phyloP scores from a whole-genome alignment of 2,888 invertebrate genomes.

The Napeogenes inachia region DNA sequence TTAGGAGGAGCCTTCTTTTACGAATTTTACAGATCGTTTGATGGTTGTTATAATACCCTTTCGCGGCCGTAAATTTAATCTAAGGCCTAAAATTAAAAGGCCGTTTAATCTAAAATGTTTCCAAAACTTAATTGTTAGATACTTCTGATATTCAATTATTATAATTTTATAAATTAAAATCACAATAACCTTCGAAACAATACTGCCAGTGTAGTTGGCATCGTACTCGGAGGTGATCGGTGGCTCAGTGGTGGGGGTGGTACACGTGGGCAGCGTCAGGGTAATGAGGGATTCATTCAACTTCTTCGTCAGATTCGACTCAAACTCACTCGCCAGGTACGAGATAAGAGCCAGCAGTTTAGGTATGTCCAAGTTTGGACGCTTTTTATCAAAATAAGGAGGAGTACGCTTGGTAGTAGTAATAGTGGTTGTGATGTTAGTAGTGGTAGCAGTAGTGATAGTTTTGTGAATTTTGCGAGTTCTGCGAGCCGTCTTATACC shows the following conservation, averaged over 20 bases:
- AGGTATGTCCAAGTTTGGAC: constrained; percentile 37
- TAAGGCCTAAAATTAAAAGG: too few species aligned
- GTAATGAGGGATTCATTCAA: constrained; percentile 42
- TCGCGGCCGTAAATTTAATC: too few species aligned
- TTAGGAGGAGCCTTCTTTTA: too few species aligned
- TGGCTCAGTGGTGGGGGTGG: constrained; percentile 25
- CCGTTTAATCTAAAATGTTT: too few species aligned
- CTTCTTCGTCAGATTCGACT: constrained; percentile 42
- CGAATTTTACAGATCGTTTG: too few species aligned
- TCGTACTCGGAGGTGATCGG: constrained; percentile 31
- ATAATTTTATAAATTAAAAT: neutral
- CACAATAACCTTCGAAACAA: constrained; percentile 43
- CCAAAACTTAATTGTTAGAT: too few species aligned
- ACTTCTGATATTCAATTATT: too few species aligned
- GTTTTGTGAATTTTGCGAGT: too few species aligned
- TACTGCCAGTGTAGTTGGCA: constrained; percentile 35
- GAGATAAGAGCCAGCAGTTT: constrained; percentile 41
- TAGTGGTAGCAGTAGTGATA: neutral
- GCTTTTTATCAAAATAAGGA: constrained; percentile 2
- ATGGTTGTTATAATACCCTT: too few species aligned
- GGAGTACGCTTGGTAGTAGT: neutral
- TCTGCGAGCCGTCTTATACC: too few species aligned
- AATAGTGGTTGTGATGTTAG: neutral
- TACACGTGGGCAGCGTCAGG: constrained; percentile 43
- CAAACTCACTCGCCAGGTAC: constrained; percentile 46